phyloP scores from a whole-genome alignment of 2,888 invertebrate species.

The Ectemnius cavifrons region DNA sequence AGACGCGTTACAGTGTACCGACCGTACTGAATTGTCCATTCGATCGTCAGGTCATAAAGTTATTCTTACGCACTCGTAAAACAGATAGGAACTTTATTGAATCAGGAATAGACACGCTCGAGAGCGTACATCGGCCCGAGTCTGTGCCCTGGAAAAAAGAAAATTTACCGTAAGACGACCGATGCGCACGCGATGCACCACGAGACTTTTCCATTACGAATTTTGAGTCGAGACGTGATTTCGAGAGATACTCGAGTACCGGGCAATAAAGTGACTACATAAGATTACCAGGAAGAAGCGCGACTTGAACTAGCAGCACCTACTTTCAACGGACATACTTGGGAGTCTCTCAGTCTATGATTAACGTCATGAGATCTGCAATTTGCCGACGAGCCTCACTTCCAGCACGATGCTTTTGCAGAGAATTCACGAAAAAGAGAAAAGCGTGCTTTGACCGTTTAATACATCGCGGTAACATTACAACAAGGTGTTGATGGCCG shows the following conservation, averaged over 20 bases:
- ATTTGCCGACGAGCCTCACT: not conserved
- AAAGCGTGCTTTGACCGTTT: constrained; percentile 36
- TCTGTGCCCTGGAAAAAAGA: not conserved
- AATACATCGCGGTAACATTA: constrained; percentile 36
- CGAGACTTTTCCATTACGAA: not conserved
- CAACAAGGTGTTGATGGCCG: constrained; percentile 46
- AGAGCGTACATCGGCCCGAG: constrained; percentile 39
- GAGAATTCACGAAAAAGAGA: not conserved
- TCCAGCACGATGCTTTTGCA: not conserved
- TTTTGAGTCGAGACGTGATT: not conserved
- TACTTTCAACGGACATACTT: not conserved
- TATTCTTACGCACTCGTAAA: constrained; percentile 60
- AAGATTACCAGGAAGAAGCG: constrained; percentile 9
- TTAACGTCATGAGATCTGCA: not conserved
- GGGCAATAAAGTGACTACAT: not conserved
- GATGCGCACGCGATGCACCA: too few relatives aligned
- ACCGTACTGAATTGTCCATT: constrained; percentile 28
- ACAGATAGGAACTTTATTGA: constrained; percentile 59
- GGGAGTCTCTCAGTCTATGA: not conserved
- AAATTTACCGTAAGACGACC: not conserved
- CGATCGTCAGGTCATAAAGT: constrained; percentile 50
- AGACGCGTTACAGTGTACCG: constrained; percentile 24
- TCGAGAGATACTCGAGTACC: not conserved
- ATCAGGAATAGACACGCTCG: constrained; percentile 55
- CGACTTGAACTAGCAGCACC: not conserved